Conservation (phyloP, 2,797 vertebrate species). For the Pelobates cultripes region DNA sequence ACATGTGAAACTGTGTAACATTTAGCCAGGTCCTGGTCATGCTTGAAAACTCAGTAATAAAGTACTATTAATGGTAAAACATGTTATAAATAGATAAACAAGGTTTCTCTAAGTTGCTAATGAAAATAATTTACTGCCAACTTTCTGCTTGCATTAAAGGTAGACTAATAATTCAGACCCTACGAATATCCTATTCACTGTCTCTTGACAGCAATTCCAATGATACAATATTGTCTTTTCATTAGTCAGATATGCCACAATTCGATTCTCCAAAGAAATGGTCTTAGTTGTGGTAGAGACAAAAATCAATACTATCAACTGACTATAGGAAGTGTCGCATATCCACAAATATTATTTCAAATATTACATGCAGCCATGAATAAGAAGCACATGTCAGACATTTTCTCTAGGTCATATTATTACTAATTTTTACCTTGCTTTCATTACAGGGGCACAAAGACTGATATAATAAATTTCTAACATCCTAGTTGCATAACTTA, state of each 20-base stretch:
- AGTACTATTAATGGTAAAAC: neutral
- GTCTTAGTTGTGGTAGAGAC: constrained; percentile 20
- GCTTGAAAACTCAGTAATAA: too few species aligned
- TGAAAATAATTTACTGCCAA: constrained; percentile 8
- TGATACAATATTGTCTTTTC: constrained; percentile 18
- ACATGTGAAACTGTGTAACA: too few species aligned
- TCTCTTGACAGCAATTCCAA: constrained; percentile 33
- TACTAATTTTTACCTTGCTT: neutral
- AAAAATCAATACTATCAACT: constrained; percentile 21
- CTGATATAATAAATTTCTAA: neutral
- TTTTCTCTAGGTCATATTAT: constrained; percentile 1
- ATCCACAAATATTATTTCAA: constrained; percentile 11
- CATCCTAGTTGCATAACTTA: neutral
- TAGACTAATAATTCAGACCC: neutral
- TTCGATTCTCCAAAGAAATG: constrained; percentile 15
- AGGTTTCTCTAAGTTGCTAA: neutral
- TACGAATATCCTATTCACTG: neutral
- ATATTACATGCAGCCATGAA: constrained; percentile 12
- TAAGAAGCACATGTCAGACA: neutral
- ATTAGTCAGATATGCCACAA: constrained; percentile 34
- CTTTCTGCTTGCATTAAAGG: neutral
- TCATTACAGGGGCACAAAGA: neutral
- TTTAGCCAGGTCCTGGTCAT: too few species aligned
- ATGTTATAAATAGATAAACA: neutral
- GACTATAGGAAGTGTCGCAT: neutral